These are phyloP conservation scores for Tadarida brasiliensis DNA, from an alignment of 2,797 vertebrate species.

Conservation along the genomic window DNA sequence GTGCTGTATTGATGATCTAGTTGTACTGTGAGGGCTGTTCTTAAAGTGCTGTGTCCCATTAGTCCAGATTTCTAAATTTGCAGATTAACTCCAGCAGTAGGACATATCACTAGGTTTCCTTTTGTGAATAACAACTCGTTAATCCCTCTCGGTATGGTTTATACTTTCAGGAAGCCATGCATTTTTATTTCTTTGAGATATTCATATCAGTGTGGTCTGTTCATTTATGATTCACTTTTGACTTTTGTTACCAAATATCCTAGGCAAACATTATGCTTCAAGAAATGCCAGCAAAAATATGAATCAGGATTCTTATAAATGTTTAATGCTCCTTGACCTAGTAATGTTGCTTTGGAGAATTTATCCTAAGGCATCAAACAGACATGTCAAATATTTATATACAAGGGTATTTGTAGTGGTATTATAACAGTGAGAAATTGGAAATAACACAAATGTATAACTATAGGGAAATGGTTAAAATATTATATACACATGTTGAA, in stretches of 20 bases:
- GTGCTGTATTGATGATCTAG: neutral
- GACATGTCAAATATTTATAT: slow-evolving; percentile 29
- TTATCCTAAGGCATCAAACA: slow-evolving; percentile 55
- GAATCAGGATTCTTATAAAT: slow-evolving; percentile 57
- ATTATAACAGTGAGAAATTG: slow-evolving; percentile 43
- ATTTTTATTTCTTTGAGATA: slow-evolving; percentile 61
- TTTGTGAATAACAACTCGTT: neutral
- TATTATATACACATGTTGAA: slow-evolving; percentile 51
- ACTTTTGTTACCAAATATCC: slow-evolving; percentile 37
- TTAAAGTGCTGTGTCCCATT: slow-evolving; percentile 36
- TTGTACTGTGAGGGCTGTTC: neutral
- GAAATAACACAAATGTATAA: slow-evolving; percentile 57
- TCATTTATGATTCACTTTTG: slow-evolving; percentile 42
- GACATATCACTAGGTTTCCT: neutral
- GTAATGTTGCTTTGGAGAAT: slow-evolving; percentile 61
- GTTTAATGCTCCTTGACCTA: slow-evolving; percentile 56
- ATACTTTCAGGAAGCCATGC: slow-evolving; percentile 48
- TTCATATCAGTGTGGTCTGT: slow-evolving; percentile 13
- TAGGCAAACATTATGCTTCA: slow-evolving; percentile 31
- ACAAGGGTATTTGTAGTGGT: slow-evolving; percentile 41
- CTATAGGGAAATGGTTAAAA: slow-evolving; percentile 59
- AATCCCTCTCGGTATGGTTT: neutral
- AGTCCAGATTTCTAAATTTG: slow-evolving; percentile 58
- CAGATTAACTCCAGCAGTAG: slow-evolving; percentile 21
- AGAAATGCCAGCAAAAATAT: slow-evolving; percentile 59